Evolutionary conservation across 2,113 vertebrate genomes (phyloP), one percentile per base, ranked within the genome.

Genomic region (Menura novaehollandiae): DNA sequence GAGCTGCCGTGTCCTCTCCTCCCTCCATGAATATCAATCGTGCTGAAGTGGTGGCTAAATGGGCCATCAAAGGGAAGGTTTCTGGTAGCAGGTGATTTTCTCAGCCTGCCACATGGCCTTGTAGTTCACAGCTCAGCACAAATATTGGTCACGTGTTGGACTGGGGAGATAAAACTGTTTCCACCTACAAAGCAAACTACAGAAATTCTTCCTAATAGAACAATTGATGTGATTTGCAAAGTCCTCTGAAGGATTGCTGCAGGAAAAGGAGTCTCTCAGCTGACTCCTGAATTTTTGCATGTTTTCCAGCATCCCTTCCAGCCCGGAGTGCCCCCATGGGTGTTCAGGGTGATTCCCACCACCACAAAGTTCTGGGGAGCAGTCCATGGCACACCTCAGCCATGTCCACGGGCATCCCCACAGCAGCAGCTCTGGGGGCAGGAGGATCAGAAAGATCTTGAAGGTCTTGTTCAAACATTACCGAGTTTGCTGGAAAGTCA

Each of bases 401-500:
- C 33, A 0, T 13, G 0, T 2, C 9, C 6, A 3, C 8, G 55
- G 27, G 20, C 37, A 14, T 15, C 33, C 71, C 56, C 53, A 7
- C 2, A 2, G 39, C 73, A 13, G 44, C 39, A 4, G 0, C 15
- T 10, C 53, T 3, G 24, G 11, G 17, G 53, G 19, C 2, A 19
- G 85, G 49, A 56, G 6, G 35, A 15, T 19, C 0, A 1, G 41
- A 27, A 27, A 60, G 33, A 19, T 13, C 44, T 62, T 7, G 58
- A 32, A 44, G 27, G 51, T 56, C 32, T 53, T 5, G 11, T 13
- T 81, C 35, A 41, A 41, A 41, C 39, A 0, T 19, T 3, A 5
- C n/a, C 3, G 3, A 22, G 2, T 41, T 56, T 21, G 41, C 55
- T 66, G 46, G 46, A 13, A 94, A 80, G 37, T n/a, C 63, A 15